Conservation (phyloP, 2,888 invertebrate species). For the Mythimna lalbum region DNA sequence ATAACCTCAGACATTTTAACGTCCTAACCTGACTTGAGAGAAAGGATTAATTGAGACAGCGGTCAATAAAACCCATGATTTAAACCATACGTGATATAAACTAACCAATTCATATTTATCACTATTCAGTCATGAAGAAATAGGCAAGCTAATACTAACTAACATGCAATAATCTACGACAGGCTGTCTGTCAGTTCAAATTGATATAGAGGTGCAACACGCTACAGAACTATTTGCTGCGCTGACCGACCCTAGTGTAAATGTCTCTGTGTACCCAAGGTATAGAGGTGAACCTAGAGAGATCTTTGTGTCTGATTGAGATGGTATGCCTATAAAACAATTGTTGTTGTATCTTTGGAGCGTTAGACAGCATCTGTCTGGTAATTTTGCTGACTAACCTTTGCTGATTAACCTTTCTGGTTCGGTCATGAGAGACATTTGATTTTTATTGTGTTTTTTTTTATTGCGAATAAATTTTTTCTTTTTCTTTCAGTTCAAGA, state of each 20-base stretch:
- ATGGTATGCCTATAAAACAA: conserved; percentile 7
- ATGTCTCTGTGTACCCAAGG: conserved; percentile 42
- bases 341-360: conserved; percentile 10
- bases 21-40: not conserved
- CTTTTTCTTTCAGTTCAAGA: too few relatives aligned
- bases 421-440: too few relatives aligned
- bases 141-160: conserved; percentile 22
- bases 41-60: conserved; percentile 12
- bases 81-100: conserved; percentile 4
- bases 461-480: too few relatives aligned
- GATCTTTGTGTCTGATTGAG: conserved; percentile 28
- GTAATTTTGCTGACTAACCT: too few relatives aligned
- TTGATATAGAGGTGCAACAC: conserved; percentile 27
- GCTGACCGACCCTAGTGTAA: conserved; percentile 43
- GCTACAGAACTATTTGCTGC: conserved; percentile 27
- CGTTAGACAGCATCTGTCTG: too few relatives aligned
- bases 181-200: conserved; percentile 19
- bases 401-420: too few relatives aligned
- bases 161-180: conserved; percentile 19
- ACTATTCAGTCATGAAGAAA: conserved; percentile 32
- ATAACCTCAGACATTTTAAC: not conserved
- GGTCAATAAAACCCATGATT: conserved; percentile 19
- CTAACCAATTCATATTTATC: conserved; percentile 23
- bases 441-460: too few relatives aligned
- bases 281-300: not conserved